phyloP scores from a whole-genome alignment of 2,797 vertebrate genomes.

The Aldrovandia affinis region DNA sequence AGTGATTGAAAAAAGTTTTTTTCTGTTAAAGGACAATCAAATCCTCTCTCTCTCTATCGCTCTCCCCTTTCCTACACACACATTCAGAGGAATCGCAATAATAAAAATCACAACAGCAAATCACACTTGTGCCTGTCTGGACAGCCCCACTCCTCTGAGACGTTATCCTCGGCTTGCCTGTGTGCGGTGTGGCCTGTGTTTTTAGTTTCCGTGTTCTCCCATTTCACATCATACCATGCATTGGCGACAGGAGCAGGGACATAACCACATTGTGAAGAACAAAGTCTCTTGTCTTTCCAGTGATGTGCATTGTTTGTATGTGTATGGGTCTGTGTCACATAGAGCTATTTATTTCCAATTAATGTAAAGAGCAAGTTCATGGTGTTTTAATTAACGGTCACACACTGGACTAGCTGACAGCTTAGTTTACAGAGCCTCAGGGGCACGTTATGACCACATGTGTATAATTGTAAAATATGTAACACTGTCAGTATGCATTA shows the following conservation, averaged over 20 bases:
- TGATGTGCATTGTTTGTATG: background rate
- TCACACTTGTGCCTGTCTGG: background rate
- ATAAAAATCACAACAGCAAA: slow-evolving; percentile 7
- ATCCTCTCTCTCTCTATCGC: background rate
- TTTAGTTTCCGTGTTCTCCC: background rate
- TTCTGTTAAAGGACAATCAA: background rate
- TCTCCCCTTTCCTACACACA: background rate
- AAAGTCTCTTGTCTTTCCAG: background rate
- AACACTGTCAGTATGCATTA: background rate
- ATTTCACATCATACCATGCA: background rate
- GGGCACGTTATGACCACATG: background rate
- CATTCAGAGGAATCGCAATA: background rate
- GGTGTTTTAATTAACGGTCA: background rate
- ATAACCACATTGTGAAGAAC: background rate
- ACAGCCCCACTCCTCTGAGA: slow-evolving; percentile 5
- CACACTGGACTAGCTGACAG: background rate
- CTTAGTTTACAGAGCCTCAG: background rate
- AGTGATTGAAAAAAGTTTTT: slow-evolving; percentile 47
- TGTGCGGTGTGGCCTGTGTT: background rate
- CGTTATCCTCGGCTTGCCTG: background rate
- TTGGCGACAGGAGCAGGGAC: background rate
- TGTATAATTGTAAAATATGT: background rate
- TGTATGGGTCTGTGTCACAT: background rate
- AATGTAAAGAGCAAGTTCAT: background rate
- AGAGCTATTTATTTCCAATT: background rate